These are phyloP conservation scores for Cyphomyrus discorhynchus DNA, from an alignment of 2,113 vertebrate genomes.

Conservation along the genomic window DNA sequence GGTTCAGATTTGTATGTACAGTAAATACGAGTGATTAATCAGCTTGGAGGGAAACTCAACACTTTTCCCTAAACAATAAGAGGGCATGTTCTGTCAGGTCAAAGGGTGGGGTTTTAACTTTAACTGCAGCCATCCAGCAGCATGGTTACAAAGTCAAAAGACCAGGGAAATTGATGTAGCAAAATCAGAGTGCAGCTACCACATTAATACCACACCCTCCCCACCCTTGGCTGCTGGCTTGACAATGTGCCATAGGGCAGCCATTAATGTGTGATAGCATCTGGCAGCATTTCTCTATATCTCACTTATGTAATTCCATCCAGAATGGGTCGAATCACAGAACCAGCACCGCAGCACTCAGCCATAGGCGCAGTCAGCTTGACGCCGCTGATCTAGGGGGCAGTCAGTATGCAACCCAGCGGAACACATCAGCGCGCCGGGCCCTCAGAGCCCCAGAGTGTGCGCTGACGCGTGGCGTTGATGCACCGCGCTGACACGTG, in stretches of 20 bases:
- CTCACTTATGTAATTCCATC: background rate
- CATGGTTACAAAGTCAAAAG: background rate
- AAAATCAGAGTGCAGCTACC: background rate
- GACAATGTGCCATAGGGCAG: background rate
- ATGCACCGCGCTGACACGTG: background rate
- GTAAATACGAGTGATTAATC: background rate
- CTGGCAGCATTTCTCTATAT: background rate
- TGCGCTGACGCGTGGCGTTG: background rate
- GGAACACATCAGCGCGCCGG: background rate
- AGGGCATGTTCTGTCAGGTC: background rate
- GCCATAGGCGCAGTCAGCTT: background rate
- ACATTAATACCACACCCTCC: background rate
- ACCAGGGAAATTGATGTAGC: background rate
- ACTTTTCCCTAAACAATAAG: background rate
- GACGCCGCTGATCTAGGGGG: background rate
- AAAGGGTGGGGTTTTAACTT: background rate
- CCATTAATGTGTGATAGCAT: background rate
- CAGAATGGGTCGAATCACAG: background rate
- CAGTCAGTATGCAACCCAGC: background rate
- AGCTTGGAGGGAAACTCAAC: background rate
- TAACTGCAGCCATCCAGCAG: background rate
- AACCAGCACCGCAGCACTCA: background rate
- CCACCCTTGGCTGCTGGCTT: background rate
- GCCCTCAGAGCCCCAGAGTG: background rate
- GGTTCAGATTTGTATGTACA: background rate